Conservation (phyloP, 2,797 vertebrate species). For the Helostoma temminkii region DNA sequence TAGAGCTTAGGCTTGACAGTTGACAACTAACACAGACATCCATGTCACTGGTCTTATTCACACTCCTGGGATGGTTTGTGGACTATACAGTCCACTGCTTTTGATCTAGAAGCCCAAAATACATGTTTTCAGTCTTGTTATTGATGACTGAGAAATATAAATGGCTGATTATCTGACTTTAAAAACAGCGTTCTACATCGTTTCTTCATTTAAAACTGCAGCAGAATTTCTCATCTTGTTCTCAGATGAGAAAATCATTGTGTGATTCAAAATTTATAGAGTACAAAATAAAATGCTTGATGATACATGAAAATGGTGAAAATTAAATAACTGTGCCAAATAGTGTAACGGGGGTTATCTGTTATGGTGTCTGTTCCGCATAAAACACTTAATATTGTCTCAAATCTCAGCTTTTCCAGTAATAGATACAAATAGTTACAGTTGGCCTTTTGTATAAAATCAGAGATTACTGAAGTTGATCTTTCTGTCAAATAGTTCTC, state of each 20-base stretch:
- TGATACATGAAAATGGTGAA: too few species aligned
- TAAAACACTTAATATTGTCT: background rate
- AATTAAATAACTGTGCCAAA: too few species aligned
- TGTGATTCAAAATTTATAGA: background rate
- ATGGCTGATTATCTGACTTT: background rate
- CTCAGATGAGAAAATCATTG: slow-evolving; percentile 17
- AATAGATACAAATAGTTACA: background rate
- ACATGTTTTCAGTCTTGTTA: background rate
- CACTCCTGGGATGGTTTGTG: background rate
- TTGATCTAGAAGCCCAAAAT: background rate
- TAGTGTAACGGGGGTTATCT: background rate
- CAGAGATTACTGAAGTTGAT: too few species aligned
- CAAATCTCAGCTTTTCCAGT: background rate
- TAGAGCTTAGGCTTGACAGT: background rate
- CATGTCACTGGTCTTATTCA: slow-evolving; percentile 3
- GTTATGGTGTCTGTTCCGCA: too few species aligned
- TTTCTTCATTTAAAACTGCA: slow-evolving; percentile 20
- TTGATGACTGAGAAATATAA: background rate
- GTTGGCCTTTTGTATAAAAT: background rate
- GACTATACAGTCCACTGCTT: background rate
- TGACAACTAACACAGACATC: slow-evolving; percentile 22
- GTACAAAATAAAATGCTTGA: slow-evolving; percentile 23
- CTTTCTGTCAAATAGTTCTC: background rate
- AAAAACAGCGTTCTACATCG: background rate
- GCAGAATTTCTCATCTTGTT: too few species aligned